A percentile compares a stretch with the other conserved stretches of the same genome.
These are phyloP conservation scores for Cyrtodaria siliqua DNA, from an alignment of 2,888 invertebrate species.

Conservation along the genomic window DNA sequence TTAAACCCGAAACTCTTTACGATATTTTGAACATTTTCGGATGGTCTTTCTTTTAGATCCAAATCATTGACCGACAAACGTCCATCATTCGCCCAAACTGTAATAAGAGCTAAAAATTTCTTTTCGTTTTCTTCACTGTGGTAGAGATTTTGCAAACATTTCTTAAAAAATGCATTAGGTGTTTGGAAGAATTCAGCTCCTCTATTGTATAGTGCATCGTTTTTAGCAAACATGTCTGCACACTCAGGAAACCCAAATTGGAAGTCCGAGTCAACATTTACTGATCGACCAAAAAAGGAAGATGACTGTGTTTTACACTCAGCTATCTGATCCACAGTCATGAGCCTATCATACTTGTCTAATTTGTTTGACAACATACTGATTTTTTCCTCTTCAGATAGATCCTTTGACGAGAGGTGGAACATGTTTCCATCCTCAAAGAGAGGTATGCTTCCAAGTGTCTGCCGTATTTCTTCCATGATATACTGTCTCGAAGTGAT, in stretches of 20 bases:
- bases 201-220: slow-evolving; percentile 24
- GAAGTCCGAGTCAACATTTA: background rate
- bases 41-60: background rate
- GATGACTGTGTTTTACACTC: background rate
- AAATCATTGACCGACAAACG: background rate
- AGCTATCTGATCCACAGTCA: background rate
- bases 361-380: slow-evolving; percentile 28
- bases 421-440: too few species aligned
- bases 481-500: too few species aligned
- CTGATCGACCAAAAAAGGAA: background rate
- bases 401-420: too few species aligned
- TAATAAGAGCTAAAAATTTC: slow-evolving; percentile 39
- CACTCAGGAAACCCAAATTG: slow-evolving; percentile 49
- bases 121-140: slow-evolving; percentile 21
- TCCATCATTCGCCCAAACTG: slow-evolving; percentile 40
- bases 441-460: slow-evolving; percentile 19
- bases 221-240: slow-evolving; percentile 37
- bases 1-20: slow-evolving; percentile 22
- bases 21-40: slow-evolving; percentile 3
- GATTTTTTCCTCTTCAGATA: slow-evolving; percentile 25
- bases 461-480: slow-evolving; percentile 10
- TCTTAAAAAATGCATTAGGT: slow-evolving; percentile 39
- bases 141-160: slow-evolving; percentile 29
- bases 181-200: slow-evolving; percentile 22
- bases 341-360: background rate